Evolutionary conservation across 2,888 invertebrate species (phyloP).

Genomic region (Eristalis intricaria): DNA sequence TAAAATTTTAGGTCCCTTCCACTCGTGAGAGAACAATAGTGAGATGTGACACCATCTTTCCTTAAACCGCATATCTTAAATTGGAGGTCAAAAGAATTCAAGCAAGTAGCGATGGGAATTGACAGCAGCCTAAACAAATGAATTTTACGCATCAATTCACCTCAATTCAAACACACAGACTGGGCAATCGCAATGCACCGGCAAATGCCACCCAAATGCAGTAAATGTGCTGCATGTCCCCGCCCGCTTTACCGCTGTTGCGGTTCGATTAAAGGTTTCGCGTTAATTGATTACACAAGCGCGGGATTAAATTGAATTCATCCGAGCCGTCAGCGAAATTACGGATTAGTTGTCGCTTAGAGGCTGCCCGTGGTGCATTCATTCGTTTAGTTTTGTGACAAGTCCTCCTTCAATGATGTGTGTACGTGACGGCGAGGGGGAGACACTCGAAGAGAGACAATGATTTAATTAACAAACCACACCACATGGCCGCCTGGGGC

Average conservation of each 20-base stretch:
- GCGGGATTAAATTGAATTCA: not conserved
- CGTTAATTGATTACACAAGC: not conserved
- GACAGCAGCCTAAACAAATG: conserved; percentile 21
- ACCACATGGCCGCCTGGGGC: not conserved
- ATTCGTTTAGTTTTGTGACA: conserved; percentile 19
- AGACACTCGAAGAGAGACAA: not conserved
- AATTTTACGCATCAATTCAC: conserved; percentile 2
- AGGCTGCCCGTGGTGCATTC: not conserved
- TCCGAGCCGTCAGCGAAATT: conserved; percentile 9
- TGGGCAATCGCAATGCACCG: no score
- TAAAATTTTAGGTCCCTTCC: no score
- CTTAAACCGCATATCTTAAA: no score
- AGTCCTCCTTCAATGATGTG: not conserved
- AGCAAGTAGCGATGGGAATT: no score
- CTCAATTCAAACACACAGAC: conserved; percentile 12
- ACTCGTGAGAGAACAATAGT: no score
- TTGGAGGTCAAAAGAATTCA: no score
- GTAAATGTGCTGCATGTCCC: not conserved
- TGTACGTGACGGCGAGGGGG: not conserved
- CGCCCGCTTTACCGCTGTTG: not conserved
- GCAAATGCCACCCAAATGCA: not conserved
- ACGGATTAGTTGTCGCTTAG: not conserved
- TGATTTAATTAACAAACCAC: not conserved
- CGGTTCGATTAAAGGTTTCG: not conserved
- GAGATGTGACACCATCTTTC: no score